Evolutionary conservation across 1,140 invertebrate species (phyloP).

Genomic region (Drosophila ironensis): DNA sequence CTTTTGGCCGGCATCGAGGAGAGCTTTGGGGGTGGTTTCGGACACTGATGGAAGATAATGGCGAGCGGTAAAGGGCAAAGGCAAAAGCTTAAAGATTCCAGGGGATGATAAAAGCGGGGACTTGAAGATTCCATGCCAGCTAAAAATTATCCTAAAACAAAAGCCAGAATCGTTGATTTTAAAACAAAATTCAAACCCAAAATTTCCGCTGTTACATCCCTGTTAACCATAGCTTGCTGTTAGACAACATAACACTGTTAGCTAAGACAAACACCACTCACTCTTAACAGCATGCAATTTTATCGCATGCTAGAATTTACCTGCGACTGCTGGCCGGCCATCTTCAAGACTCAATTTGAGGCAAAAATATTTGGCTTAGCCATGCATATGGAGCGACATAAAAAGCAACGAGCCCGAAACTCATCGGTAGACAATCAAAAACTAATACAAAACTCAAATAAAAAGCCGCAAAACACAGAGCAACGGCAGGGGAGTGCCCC

Average conservation of each 20-base stretch:
- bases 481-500: constrained; percentile 4
- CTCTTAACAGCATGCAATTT: not conserved
- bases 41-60: constrained; percentile 22
- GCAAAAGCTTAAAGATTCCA: constrained; percentile 20
- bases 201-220: too few relatives aligned
- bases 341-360: not conserved
- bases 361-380: not conserved
- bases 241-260: constrained; percentile 9
- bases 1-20: constrained; percentile 43
- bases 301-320: constrained; percentile 52
- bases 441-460: constrained; percentile 58
- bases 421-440: constrained; percentile 40
- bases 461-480: constrained; percentile 34
- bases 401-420: not conserved
- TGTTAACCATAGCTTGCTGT: too few relatives aligned
- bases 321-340: not conserved
- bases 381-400: not conserved
- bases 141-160: too few relatives aligned
- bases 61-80: constrained; percentile 29
- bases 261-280: constrained; percentile 37
- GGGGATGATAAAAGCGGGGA: constrained; percentile 34
- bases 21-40: constrained; percentile 9
- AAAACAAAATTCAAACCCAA: too few relatives aligned
- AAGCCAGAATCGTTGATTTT: too few relatives aligned
- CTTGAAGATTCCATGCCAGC: not conserved